Evolutionary conservation across 2,888 invertebrate genomes (phyloP), one percentile per base, ranked within the genome.

Genomic region (Omphaloscelis lunosa): DNA sequence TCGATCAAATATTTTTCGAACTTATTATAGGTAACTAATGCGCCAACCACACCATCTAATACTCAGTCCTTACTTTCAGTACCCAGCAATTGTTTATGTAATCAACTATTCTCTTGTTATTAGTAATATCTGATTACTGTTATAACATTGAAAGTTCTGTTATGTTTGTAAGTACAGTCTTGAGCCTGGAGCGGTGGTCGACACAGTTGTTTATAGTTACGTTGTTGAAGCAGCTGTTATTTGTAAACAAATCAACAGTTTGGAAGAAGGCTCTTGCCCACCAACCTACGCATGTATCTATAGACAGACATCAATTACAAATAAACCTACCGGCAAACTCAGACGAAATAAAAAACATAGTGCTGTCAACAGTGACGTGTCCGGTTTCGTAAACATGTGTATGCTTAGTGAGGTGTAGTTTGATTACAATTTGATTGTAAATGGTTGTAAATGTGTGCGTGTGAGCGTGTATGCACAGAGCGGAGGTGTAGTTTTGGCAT

Each of bases 171-270:
- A 62, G 34, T 59, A 39, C 8, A 71, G 70, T 45, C n/a, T 58
- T 11, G 23, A 23, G 66, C 62, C 66, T 71, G 17, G 27, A 34
- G 72, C 27, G 29, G 4, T 15, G n/a, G 23, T 58, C n/a, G 20
- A 63, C 56, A 6, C 20, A 7, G 11, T 9, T 58, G 27, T 34
- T 67, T 53, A 51, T 29, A n/a, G 58, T 67, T 27, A 29, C 20
- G 5, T 34, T 41, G 48, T 56, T 56, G 39, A n/a, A 27, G n/a
- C 72, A 80, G 72, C 59, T 72, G 58, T 34, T 66, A 27, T 66
- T 68, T 39, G 70, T 73, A 80, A 71, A 85, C 61, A 56, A 65
- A 53, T 20, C 34, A 20, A 27, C 39, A 59, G 45, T 62, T 61
- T 48, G 7, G 17, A 27, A 51, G 27, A 59, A 58, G 1, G 15